A percentile compares a stretch with the other conserved stretches of the same genome.
Evolutionary conservation across 2,888 invertebrate species (phyloP).

Genomic region (Andrena chrysosceles): DNA sequence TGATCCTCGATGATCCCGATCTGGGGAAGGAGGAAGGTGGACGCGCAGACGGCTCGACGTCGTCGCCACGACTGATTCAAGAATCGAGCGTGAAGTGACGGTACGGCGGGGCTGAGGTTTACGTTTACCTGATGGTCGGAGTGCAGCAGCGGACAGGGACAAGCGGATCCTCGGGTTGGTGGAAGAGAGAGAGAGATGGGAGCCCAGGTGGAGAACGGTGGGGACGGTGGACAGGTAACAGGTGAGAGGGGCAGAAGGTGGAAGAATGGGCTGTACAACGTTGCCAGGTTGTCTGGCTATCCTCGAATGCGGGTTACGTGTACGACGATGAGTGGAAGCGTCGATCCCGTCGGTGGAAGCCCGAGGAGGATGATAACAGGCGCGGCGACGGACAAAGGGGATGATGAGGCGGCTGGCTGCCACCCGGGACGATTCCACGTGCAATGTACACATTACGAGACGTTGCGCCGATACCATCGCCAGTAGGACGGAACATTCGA

Average conservation of each 20-base stretch:
- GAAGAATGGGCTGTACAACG: conserved; percentile 63
- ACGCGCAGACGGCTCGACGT: conserved; percentile 62
- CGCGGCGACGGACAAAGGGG: conserved; percentile 52
- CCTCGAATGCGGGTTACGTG: conserved; percentile 56
- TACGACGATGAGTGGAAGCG: conserved; percentile 53
- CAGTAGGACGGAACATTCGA: not conserved
- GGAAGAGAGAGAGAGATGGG: conserved; percentile 17
- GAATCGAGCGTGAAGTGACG: conserved; percentile 74
- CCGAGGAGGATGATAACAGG: conserved; percentile 37
- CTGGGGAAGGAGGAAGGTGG: conserved; percentile 37
- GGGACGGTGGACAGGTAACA: conserved; percentile 60
- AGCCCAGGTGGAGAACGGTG: conserved; percentile 9
- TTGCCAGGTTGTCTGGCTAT: conserved; percentile 63
- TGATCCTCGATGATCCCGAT: conserved; percentile 31
- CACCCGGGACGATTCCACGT: conserved; percentile 3
- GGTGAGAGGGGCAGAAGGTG: conserved; percentile 64
- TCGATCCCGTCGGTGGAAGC: conserved; percentile 37
- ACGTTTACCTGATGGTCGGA: conserved; percentile 74
- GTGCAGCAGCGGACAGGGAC: conserved; percentile 60
- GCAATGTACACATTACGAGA: conserved; percentile 17
- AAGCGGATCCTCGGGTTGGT: conserved; percentile 10
- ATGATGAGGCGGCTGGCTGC: conserved; percentile 40
- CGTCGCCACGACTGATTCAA: conserved; percentile 80
- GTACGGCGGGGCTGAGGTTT: conserved; percentile 67
- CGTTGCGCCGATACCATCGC: not conserved